Base-by-base conservation (phyloP, 1,140 invertebrate species). In the Trialeurodes vaporariorum region DNA sequence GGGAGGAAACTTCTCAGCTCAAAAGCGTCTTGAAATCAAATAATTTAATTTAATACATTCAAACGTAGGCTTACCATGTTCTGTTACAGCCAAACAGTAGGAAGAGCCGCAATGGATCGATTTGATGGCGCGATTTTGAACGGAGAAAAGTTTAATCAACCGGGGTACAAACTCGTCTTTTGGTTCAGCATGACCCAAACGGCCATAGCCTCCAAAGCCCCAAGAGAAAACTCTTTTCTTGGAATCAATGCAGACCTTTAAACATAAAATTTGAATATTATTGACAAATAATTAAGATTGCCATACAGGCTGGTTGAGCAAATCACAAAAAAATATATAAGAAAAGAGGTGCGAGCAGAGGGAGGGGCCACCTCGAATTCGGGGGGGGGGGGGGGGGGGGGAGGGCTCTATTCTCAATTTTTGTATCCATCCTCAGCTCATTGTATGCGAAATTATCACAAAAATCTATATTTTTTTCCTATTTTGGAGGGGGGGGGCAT, bases 171-270 rank as follows among this genome's bases (percentile, higher is more conserved):
- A 76, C 78, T 96, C 94, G 79, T 97, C 92, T 75, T 92, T 91
- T 68, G 87, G 92, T 73, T 95, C 93, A 61, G 91, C 88, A 79
- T 96, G 94, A 0, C 94, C 94, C 1, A 97, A 80, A 22, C 94
- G 85, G 0, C 94, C 94, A 75, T 96, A 93, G 0, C 93, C 94
- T 17, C 93, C 94, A 77, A 96, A 96, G 26, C 94, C 94, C 93
- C 93, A 96, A 49, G 92, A 93, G 75, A 88, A 97, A 0, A 91
- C 87, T 13, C 93, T 83, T 75, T 90, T 92, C 72, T 89, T 89
- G 0, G 87, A 87, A 75, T 97, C 94, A 67, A 94, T 85, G 0
- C 91, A 91, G 61, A 96, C 83, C 88, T 90, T 70, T 1, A 72
- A 68, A 12, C 11, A 11, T 58, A n/a, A 58, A n/a, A 58, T 12